Conservation (phyloP, 2,113 vertebrate species). For the Callospermophilus lateralis region DNA sequence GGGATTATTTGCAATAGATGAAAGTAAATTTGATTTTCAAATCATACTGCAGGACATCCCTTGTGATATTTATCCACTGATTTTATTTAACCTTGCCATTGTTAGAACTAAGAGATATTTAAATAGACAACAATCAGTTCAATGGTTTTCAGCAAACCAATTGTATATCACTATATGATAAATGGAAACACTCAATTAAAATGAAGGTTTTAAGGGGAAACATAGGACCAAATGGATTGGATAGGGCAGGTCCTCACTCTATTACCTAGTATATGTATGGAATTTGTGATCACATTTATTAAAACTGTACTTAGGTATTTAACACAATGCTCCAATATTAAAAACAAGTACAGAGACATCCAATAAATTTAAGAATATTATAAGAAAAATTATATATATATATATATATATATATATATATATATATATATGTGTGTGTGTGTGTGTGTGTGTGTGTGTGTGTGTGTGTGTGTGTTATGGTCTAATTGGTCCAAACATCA, state of each 20-base stretch:
- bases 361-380: not conserved
- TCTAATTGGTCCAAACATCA: not conserved
- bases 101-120: constrained; percentile 56
- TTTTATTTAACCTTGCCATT: constrained; percentile 72
- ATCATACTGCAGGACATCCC: not conserved
- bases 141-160: constrained; percentile 62
- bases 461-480: not conserved
- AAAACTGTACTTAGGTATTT: not conserved
- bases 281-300: constrained; percentile 22
- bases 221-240: not conserved
- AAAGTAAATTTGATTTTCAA: constrained; percentile 74
- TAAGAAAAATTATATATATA: not conserved
- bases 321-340: not conserved
- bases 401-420: no score
- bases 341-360: not conserved
- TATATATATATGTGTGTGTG: no score
- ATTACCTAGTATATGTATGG: not conserved
- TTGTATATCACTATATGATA: constrained; percentile 17
- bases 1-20: constrained; percentile 19
- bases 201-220: constrained; percentile 29
- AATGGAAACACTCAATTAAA: not conserved
- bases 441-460: not conserved
- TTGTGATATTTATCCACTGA: constrained; percentile 47
- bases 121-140: constrained; percentile 37
- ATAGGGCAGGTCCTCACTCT: not conserved